These are phyloP conservation scores for Sebastes oblongus DNA, from an alignment of 2,797 vertebrate genomes.

Conservation along the genomic window DNA sequence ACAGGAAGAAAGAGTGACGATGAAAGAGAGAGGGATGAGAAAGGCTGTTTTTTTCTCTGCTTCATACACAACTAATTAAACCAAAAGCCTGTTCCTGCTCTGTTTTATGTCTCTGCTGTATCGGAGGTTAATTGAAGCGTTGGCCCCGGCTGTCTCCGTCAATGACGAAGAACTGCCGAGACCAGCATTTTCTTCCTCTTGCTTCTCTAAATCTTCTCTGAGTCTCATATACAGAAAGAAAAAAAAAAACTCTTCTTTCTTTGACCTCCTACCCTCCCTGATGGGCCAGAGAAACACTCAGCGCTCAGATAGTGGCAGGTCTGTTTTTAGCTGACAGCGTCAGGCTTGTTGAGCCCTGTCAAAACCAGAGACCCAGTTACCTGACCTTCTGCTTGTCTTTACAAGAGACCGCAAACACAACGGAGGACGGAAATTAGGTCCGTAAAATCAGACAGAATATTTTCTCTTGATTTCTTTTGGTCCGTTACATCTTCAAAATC, in stretches of 20 bases:
- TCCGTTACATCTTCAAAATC: background rate
- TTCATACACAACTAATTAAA: constrained; percentile 10
- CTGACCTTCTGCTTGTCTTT: background rate
- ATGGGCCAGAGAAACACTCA: background rate
- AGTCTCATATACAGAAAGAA: background rate
- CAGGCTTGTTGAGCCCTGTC: background rate
- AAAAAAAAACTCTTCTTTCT: background rate
- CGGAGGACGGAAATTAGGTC: background rate
- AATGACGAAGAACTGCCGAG: background rate
- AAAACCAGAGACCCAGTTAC: background rate
- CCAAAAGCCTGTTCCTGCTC: background rate
- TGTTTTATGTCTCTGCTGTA: constrained; percentile 14
- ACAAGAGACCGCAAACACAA: background rate
- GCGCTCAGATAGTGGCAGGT: background rate
- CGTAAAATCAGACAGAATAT: background rate
- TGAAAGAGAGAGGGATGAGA: background rate
- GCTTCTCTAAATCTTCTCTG: background rate
- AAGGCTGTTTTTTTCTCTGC: background rate
- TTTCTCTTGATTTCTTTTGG: background rate
- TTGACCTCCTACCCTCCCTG: background rate
- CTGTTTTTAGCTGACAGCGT: constrained; percentile 19
- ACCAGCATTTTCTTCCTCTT: constrained; percentile 2
- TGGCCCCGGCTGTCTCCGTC: background rate
- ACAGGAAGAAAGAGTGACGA: background rate
- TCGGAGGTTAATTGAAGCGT: constrained; percentile 32